Conservation (phyloP, 1,140 invertebrate species). For the Aphelinus certus region DNA sequence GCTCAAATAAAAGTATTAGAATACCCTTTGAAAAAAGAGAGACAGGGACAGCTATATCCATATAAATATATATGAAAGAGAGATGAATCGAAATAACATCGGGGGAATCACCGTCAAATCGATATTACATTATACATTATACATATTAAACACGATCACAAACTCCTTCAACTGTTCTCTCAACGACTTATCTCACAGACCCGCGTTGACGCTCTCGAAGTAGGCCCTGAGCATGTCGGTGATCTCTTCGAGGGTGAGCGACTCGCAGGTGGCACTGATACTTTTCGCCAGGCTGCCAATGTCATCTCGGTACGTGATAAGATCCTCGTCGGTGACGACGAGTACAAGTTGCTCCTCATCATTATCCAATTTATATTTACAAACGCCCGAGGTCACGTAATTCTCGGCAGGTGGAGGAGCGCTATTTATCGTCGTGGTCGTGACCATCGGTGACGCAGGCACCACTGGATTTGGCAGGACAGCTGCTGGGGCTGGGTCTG, state of each 20-base stretch:
- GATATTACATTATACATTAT: constrained; percentile 39
- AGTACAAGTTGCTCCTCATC: constrained; percentile 39
- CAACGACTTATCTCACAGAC: constrained; percentile 1
- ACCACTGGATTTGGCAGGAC: not conserved
- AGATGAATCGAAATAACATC: constrained; percentile 32
- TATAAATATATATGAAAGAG: constrained; percentile 23
- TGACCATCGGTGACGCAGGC: not conserved
- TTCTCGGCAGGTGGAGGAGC: constrained; percentile 4
- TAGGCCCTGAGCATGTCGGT: constrained; percentile 40
- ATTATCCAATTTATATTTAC: constrained; percentile 31
- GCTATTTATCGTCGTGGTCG: not conserved
- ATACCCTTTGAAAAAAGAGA: constrained; percentile 7
- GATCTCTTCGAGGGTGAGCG: constrained; percentile 40
- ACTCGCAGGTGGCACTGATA: constrained; percentile 37
- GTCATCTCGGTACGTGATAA: constrained; percentile 39
- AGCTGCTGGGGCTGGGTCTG: not conserved
- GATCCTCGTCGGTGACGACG: constrained; percentile 43
- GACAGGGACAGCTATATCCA: constrained; percentile 22
- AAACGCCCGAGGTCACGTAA: constrained; percentile 27
- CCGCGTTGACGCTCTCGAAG: constrained; percentile 21
- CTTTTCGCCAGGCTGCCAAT: constrained; percentile 38
- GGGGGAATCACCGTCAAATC: constrained; percentile 36
- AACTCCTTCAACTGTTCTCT: constrained; percentile 17
- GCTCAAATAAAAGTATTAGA: constrained; percentile 24
- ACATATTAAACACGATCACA: constrained; percentile 37